Evolutionary conservation across 2,888 invertebrate genomes (phyloP), one percentile per base, ranked within the genome.

Genomic region (Callimorpha dominula): DNA sequence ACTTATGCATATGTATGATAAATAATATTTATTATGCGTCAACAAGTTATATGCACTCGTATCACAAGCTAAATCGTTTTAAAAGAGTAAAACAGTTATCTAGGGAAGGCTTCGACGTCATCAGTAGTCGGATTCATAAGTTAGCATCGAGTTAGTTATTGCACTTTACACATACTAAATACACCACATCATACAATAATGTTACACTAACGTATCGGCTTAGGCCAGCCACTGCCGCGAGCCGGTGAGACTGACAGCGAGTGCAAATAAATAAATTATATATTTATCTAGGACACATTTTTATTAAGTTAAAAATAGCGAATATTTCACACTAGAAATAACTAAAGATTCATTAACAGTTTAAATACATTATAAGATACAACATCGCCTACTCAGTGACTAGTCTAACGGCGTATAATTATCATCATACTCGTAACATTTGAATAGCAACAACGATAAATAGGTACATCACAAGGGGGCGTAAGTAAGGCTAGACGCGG

Each of bases 301-400:
- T 87, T 85, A 86, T 88, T 90, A 90, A 88, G 89, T 91, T 91
- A 91, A 91, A 91, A 90, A 92, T 93, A 92, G 92, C 89, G 88
- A 89, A 92, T 91, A 92, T 91, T 92, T 92, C 90, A 91, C 90
- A 92, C 91, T 94, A 94, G 86, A 90, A 90, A 92, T 89, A 95
- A 95, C 94, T 94, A 95, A 94, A 95, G 93, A 94, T 95, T 91
- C 92, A 91, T 92, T 90, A 92, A 93, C 89, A 92, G 90, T 92
- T 91, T 90, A 91, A 92, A 93, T 93, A 94, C 88, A 92, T 91
- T 93, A 92, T 86, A 91, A 91, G 92, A 91, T 94, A 94, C 91
- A 94, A 94, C 93, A 94, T 94, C 90, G 91, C 90, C 94, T 94
- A 94, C 91, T 92, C 93, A 92, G 91, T 95, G 95, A 95, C 95